Evolutionary conservation across 2,888 invertebrate genomes (phyloP).

Genomic region (Heliconius charithonia): DNA sequence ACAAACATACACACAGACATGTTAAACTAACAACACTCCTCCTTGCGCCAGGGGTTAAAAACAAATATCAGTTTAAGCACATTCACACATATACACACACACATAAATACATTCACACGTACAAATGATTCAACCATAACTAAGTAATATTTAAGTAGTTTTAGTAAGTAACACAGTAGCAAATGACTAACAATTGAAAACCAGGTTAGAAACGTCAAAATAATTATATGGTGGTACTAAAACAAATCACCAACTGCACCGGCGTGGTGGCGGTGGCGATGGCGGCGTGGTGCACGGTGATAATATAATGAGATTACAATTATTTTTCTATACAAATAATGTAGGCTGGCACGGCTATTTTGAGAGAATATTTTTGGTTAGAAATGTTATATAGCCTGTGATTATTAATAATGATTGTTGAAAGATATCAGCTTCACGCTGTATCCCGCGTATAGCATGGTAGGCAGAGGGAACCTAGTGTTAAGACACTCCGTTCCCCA

Average conservation of each 20-base stretch:
- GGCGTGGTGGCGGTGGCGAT: no score
- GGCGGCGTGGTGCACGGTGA: constrained; percentile 8
- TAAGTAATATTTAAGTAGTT: constrained; percentile 10
- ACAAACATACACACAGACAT: no score
- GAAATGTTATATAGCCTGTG: not conserved
- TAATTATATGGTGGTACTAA: constrained; percentile 49
- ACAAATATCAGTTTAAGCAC: not conserved
- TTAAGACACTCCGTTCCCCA: no score
- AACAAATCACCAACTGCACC: constrained; percentile 26
- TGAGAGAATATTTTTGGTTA: not conserved
- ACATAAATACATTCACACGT: not conserved
- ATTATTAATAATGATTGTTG: not conserved
- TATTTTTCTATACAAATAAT: constrained; percentile 64
- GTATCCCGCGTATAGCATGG: no score
- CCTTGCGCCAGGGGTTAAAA: not conserved
- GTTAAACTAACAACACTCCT: no score
- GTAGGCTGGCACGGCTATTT: constrained; percentile 39
- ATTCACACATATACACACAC: not conserved
- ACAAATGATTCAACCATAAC: not conserved
- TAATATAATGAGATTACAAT: constrained; percentile 49
- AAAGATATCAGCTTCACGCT: no score
- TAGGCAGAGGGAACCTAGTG: no score
- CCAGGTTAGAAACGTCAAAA: constrained; percentile 66
- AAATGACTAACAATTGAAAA: constrained; percentile 48
- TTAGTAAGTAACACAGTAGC: constrained; percentile 46